These are phyloP conservation scores for Psephotus haematonotus DNA, from an alignment of 2,113 vertebrate species.

Conservation along the genomic window DNA sequence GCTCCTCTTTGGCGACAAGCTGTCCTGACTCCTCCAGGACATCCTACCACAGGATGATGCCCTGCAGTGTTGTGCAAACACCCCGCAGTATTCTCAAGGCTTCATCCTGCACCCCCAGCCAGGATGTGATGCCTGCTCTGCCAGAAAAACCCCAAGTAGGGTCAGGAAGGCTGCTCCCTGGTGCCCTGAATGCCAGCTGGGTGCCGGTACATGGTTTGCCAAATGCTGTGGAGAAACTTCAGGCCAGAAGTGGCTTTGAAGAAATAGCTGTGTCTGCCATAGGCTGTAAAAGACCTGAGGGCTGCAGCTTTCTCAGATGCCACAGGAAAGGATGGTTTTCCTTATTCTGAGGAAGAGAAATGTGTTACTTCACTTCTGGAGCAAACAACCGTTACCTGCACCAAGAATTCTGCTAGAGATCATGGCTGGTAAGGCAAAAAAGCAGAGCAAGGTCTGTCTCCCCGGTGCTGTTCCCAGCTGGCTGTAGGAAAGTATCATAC, in stretches of 20 bases:
- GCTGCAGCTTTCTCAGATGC: background rate
- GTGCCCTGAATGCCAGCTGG: rapidly evolving
- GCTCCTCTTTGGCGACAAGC: background rate
- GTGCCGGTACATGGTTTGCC: background rate
- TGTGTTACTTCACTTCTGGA: background rate
- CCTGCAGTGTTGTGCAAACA: background rate
- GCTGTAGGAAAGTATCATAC: background rate
- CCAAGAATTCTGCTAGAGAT: background rate
- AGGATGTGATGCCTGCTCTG: background rate
- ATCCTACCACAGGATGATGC: rapidly evolving
- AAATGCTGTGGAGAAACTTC: background rate
- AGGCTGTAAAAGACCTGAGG: background rate
- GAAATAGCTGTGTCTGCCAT: background rate
- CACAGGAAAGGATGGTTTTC: background rate
- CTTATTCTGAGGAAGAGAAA: background rate
- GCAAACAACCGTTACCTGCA: background rate
- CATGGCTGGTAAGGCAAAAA: background rate
- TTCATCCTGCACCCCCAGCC: background rate
- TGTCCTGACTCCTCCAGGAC: background rate
- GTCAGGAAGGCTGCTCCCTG: background rate
- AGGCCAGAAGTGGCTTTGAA: background rate
- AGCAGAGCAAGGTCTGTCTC: background rate
- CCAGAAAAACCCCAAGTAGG: background rate
- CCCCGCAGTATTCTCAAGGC: background rate
- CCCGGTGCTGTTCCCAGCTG: background rate